Evolutionary conservation across 2,113 vertebrate genomes (phyloP).

Genomic region (Crotophaga sulcirostris): DNA sequence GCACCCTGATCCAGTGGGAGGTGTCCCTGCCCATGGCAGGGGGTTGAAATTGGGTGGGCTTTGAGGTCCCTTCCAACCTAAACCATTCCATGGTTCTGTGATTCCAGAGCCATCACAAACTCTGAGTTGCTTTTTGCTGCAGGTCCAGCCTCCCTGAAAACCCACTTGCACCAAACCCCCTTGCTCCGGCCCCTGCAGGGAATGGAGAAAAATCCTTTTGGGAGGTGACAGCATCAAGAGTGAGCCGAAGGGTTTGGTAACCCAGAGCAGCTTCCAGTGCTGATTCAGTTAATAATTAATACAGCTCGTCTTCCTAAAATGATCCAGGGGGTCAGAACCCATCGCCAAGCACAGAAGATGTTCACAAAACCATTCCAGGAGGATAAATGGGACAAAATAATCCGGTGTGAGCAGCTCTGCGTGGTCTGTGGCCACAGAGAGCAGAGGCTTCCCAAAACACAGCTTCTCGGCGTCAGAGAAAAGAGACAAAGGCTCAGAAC

Average conservation of each 20-base stretch:
- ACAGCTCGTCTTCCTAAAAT: background rate
- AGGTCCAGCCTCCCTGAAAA: background rate
- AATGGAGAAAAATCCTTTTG: background rate
- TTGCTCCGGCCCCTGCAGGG: rapidly evolving
- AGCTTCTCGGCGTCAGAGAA: background rate
- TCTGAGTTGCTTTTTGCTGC: rapidly evolving
- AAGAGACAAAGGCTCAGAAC: constrained; percentile 50
- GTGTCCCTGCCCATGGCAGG: no score
- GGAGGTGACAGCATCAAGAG: background rate
- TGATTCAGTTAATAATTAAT: background rate
- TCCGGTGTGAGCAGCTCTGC: background rate
- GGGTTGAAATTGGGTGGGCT: no score
- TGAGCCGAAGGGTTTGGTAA: background rate
- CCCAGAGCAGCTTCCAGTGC: background rate
- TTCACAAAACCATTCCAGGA: background rate
- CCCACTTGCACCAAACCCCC: background rate
- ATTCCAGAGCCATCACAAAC: rapidly evolving
- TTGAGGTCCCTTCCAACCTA: no score
- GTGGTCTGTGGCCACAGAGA: background rate
- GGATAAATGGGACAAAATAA: background rate
- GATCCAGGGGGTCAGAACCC: background rate
- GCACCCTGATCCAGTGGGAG: no score
- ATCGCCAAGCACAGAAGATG: background rate
- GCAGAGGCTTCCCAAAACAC: background rate
- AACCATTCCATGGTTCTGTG: no score